Evolutionary conservation across 2,113 vertebrate genomes (phyloP), one percentile per base, ranked within the genome.

Genomic region (Urocynchramus pylzowi): DNA sequence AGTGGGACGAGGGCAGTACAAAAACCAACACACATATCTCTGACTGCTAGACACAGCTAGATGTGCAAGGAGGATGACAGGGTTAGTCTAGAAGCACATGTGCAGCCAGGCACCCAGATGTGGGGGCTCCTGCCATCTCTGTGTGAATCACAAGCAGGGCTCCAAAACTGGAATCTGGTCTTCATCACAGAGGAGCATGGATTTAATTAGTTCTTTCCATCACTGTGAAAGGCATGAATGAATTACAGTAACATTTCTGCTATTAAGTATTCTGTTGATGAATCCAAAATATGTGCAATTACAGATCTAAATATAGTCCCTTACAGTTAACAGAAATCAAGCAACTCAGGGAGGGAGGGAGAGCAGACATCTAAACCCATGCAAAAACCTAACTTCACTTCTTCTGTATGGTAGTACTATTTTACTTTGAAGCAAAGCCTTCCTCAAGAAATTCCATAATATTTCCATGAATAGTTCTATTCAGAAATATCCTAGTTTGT

Each of bases 271-370:
- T 90, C 84, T 6, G 4, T 41, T 84, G 74, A 95, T 89, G 52
- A 92, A 92, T 71, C 49, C 28, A 93, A 93, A 93, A 90, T 80
- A 84, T 7, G 70, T 27, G 76, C 35, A 93, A 88, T 96, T 96
- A 90, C 47, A 84, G 61, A 75, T 26, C 70, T 84, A 96, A 96
- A 96, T 93, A 93, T 80, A 94, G 84, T 10, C 27, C 35, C 50
- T 80, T 63, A 69, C 28, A 65, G 30, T 52, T 74, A 80, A 77
- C 30, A 71, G 76, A 88, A 94, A 93, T 54, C 81, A 85, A 1
- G 61, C 76, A 76, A 45, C 22, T 76, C 54, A 10, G 50, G 79
- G 27, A 85, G 28, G 27, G 13, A 42, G 53, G 54, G 23, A 80
- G 35, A 77, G 30, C 44, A 92, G 37, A 69, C 39, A 64, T 47